Base-by-base conservation (phyloP, 1,140 invertebrate species). In the Achatina immaculata region DNA sequence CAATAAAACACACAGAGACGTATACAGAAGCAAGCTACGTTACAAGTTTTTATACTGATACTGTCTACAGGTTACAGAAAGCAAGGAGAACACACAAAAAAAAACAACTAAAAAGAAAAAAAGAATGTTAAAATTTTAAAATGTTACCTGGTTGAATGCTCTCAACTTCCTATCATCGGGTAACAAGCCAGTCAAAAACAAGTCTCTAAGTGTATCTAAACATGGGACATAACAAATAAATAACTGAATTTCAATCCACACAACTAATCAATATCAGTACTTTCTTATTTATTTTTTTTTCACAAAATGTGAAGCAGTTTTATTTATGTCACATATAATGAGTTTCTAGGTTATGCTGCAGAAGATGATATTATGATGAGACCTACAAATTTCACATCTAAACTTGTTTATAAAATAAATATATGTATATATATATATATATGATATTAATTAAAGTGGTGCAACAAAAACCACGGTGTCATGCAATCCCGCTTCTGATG, bases 101-200 rank as follows among this genome's bases (percentile, higher is more conserved):
- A 38, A 19, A 36, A 14, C 24, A 31, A 14, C 0, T 24, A 6
- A 42, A 0, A 38, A 42, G 38, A 14, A 38, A n/a, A 72, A 42
- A 72, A 72, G 24, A 72, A 72, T 19, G 6, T 36, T 14, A 72
- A 36, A 42, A 42, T n/a, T 72, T 7, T 36, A 34, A 83, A 48
- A 16, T 68, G 74, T 83, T 86, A 92, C 92, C 88, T 90, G 93
- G 42, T 95, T 92, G 89, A 98, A 97, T 38, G 92, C 91, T 45
- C 94, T 90, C 3, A 98, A 89, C 89, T 96, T 96, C 80, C 93
- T 78, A 40, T 78, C 43, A 79, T 94, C 91, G 79, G 94, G 94
- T 0, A 98, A 90, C 0, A 98, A 90, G 83, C 96, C 95, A 14
- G 93, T 92, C 11, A 95, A 83, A 86, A 98, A 95, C 0, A 98